Evolutionary conservation across 2,113 vertebrate genomes (phyloP).

Genomic region (Pica pica): DNA sequence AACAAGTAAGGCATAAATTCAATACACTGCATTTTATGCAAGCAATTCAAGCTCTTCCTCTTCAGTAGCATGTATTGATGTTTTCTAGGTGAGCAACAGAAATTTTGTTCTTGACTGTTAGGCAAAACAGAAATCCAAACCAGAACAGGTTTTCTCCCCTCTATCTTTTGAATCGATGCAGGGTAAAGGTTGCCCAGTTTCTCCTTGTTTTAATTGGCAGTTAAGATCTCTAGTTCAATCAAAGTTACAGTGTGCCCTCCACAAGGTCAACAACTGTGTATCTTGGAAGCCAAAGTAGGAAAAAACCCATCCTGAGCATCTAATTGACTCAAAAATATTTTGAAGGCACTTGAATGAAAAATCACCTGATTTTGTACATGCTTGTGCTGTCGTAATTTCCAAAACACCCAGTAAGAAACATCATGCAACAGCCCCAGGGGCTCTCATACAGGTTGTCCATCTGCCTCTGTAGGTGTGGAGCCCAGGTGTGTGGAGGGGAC

Average conservation of each 20-base stretch:
- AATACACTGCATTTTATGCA: conserved; percentile 1
- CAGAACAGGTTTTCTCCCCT: not conserved
- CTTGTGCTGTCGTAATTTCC: not conserved
- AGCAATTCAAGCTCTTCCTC: not conserved
- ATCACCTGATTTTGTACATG: not conserved
- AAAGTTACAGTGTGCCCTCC: not conserved
- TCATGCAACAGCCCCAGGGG: not conserved
- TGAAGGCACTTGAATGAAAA: not conserved
- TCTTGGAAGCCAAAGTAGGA: not conserved
- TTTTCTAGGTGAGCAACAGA: not conserved
- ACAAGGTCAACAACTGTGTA: not conserved
- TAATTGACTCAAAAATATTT: not conserved
- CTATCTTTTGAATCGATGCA: not conserved
- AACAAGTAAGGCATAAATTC: conserved; percentile 19
- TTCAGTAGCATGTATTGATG: not conserved
- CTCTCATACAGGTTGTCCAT: not conserved
- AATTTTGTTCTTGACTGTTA: not conserved
- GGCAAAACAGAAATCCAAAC: not conserved
- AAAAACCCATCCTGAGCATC: not conserved
- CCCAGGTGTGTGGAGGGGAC: not conserved
- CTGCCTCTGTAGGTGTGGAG: not conserved
- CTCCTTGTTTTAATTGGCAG: conserved; percentile 34
- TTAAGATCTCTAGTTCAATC: not conserved
- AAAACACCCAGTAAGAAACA: rapidly evolving
- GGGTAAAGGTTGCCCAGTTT: not conserved